Percentiles rank a stretch among this genome's conserved stretches.
Conservation (phyloP, 1,140 invertebrate genomes). For the Schlechtendalia chinensis region DNA sequence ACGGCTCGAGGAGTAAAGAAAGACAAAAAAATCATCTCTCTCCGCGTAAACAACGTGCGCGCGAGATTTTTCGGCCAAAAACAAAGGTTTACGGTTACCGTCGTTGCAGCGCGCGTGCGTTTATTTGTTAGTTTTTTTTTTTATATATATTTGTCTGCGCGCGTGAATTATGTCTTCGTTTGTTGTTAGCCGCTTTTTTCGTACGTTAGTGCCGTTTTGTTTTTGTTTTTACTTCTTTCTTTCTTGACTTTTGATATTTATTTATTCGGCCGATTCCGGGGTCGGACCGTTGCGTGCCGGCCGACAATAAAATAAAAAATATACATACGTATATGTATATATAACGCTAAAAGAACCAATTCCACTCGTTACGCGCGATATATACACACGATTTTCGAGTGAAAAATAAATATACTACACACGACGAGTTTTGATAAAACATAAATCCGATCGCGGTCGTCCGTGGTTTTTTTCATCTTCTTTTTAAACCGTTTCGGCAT, state of each 20-base stretch:
- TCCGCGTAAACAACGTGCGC: neutral
- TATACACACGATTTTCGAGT: too few relatives aligned
- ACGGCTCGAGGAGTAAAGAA: slow-evolving; percentile 29
- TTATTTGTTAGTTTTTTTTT: too few relatives aligned
- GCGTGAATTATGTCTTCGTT: slow-evolving; percentile 45
- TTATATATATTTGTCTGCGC: neutral
- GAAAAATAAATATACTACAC: too few relatives aligned
- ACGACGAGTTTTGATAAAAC: neutral
- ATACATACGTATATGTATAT: too few relatives aligned
- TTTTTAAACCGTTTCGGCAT: neutral
- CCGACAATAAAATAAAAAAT: slow-evolving; percentile 8
- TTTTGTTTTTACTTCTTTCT: neutral
- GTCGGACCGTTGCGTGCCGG: slow-evolving; percentile 28
- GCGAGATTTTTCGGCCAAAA: slow-evolving; percentile 37
- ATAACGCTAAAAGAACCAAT: neutral
- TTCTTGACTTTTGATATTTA: slow-evolving; percentile 5
- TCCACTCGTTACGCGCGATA: slow-evolving; percentile 13
- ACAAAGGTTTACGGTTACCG: slow-evolving; percentile 36
- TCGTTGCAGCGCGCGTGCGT: neutral
- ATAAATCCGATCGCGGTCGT: slow-evolving; percentile 15
- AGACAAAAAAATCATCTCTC: neutral
- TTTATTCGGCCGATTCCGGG: slow-evolving; percentile 27
- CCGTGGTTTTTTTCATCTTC: neutral
- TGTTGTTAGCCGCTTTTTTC: slow-evolving; percentile 43
- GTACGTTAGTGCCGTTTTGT: neutral